Percentiles rank a stretch among this genome's conserved stretches.
Conservation (phyloP, 2,797 vertebrate species). For the Orestias chungarensis region DNA sequence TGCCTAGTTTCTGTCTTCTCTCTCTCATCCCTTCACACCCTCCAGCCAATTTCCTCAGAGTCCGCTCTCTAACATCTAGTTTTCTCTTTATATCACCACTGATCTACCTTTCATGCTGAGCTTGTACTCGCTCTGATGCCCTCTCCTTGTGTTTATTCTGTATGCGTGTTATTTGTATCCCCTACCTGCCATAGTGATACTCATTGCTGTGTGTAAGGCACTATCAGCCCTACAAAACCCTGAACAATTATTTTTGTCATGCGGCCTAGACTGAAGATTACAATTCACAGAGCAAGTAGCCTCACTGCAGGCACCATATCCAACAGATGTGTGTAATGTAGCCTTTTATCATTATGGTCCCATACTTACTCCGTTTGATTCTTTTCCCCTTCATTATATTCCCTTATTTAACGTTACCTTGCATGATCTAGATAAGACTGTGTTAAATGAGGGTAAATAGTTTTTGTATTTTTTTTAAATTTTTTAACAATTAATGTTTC, state of each 20-base stretch:
- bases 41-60: conserved; percentile 72
- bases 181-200: conserved; percentile 66
- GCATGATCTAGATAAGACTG: conserved; percentile 34
- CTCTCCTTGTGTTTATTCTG: conserved; percentile 72
- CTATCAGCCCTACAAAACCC: conserved; percentile 63
- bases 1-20: conserved; percentile 58
- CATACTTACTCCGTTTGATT: conserved; percentile 39
- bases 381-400: conserved; percentile 48
- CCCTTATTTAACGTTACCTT: conserved; percentile 51
- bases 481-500: neutral
- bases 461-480: conserved; percentile 7
- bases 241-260: conserved; percentile 63
- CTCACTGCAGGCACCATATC: conserved; percentile 62
- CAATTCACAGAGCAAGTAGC: conserved; percentile 71
- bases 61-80: conserved; percentile 71
- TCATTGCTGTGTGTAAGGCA: conserved; percentile 62
- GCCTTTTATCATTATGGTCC: conserved; percentile 58
- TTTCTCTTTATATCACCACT: conserved; percentile 70
- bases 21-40: conserved; percentile 61
- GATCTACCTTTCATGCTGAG: conserved; percentile 73
- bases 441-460: conserved; percentile 17
- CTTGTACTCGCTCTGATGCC: conserved; percentile 68
- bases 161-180: conserved; percentile 78
- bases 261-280: conserved; percentile 64
- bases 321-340: conserved; percentile 66